Percentiles rank a stretch among this genome's conserved stretches.
These are phyloP conservation scores for Tipula vernalis DNA, from an alignment of 2,888 invertebrate species.

Conservation along the genomic window DNA sequence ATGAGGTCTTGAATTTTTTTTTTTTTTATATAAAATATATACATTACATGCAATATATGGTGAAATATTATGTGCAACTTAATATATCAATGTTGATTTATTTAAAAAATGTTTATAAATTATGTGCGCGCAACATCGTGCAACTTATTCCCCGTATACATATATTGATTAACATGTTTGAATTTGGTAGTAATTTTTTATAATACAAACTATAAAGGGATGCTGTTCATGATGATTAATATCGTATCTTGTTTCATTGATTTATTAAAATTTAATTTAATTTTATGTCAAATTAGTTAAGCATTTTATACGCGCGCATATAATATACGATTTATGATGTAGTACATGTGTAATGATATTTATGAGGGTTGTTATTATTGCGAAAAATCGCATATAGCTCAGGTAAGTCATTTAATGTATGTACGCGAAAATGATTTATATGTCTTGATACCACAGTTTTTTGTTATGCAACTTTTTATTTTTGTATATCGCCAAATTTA, in stretches of 20 bases:
- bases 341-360: neutral
- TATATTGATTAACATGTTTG: neutral
- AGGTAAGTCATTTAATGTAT: neutral
- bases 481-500: neutral
- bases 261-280: neutral
- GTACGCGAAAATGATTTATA: neutral
- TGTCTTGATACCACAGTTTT: neutral
- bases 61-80: slow-evolving; percentile 4
- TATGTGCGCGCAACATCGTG: neutral
- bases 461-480: neutral
- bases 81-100: neutral
- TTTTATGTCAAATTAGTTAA: neutral
- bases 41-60: neutral
- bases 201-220: neutral
- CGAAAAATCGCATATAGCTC: neutral
- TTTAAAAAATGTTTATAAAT: neutral
- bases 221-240: neutral
- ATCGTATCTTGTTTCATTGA: neutral
- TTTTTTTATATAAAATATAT: neutral
- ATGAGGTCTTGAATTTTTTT: neutral
- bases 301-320: neutral
- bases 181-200: neutral
- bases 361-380: neutral
- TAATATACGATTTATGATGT: neutral
- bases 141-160: neutral